These are phyloP conservation scores for Physeter macrocephalus DNA, from an alignment of 2,113 vertebrate species.

Conservation along the genomic window DNA sequence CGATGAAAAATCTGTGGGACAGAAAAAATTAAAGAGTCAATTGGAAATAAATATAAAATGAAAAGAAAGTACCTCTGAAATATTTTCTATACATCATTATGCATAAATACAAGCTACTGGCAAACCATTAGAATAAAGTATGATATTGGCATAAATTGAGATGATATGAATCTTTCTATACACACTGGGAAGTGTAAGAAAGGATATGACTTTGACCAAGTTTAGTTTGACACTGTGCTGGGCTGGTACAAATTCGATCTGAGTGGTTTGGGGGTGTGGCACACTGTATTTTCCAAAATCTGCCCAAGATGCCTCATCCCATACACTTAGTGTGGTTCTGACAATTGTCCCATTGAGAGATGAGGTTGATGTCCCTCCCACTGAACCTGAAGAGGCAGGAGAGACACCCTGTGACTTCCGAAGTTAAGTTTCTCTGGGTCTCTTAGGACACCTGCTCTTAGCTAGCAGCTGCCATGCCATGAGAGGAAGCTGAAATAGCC, in stretches of 20 bases:
- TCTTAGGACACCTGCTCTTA: neutral
- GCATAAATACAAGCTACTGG: neutral
- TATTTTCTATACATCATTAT: neutral
- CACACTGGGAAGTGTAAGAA: neutral
- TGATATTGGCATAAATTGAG: neutral
- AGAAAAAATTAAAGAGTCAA: neutral
- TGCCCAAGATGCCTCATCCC: neutral
- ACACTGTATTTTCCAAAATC: neutral
- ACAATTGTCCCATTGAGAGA: neutral
- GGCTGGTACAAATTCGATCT: neutral
- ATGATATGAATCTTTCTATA: neutral
- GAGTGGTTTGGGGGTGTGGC: neutral
- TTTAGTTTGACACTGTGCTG: neutral
- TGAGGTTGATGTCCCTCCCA: neutral
- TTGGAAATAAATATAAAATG: neutral
- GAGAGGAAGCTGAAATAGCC: neutral
- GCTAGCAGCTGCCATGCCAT: neutral
- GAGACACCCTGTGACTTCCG: neutral
- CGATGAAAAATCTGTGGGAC: neutral
- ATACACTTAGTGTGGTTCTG: neutral
- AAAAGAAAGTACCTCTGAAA: neutral
- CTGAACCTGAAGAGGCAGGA: neutral
- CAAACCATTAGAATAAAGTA: neutral
- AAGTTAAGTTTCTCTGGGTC: neutral
- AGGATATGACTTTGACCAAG: neutral